Base-by-base conservation (phyloP, 2,797 vertebrate genomes). In the Ispidina picta region DNA sequence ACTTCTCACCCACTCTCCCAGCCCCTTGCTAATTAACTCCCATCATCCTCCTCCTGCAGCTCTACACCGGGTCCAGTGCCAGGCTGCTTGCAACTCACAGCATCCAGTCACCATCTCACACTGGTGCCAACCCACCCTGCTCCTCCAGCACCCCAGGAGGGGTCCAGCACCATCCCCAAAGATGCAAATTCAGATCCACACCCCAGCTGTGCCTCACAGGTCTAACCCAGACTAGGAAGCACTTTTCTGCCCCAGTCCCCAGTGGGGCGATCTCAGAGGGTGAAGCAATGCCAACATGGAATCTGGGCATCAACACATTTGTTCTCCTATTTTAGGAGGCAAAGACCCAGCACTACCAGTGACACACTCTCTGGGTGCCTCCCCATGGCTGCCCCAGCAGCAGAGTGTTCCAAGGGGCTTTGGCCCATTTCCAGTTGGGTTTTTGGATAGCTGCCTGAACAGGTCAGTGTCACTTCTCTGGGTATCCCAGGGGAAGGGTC, bases 351-450 rank as follows among this genome's bases (percentile, higher is more conserved):
- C 25, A 2, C 3, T 12, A 48, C 28, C 2, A 2, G 4, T 28
- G n/a, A 19, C 19, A 60, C 15, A 3, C 0, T 1, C 44, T 26
- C 56, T 12, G 46, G n/a, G 28, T 29, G 33, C 62, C 31, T 55
- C 46, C 9, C 41, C 39, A 8, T 1, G 0, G n/a, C 21, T 28
- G 9, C 37, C 21, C 68, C 58, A 41, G 28, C 33, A 70, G 48
- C 35, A 31, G 14, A 0, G 0, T 28, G 28, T 15, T 59, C 65
- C 60, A 1, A 3, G 23, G 21, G 8, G 20, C 9, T 3, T 3
- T n/a, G 37, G n/a, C n/a, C 29, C 25, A 0, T 2, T 11, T 7
- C 28, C 54, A 5, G 0, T 2, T 43, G 44, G 15, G 13, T 39
- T 33, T 63, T 63, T 35, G n/a, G 58, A 0, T 12, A 6, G 8